phyloP scores from a whole-genome alignment of 2,888 invertebrate species.

The Habrosyne pyritoides region DNA sequence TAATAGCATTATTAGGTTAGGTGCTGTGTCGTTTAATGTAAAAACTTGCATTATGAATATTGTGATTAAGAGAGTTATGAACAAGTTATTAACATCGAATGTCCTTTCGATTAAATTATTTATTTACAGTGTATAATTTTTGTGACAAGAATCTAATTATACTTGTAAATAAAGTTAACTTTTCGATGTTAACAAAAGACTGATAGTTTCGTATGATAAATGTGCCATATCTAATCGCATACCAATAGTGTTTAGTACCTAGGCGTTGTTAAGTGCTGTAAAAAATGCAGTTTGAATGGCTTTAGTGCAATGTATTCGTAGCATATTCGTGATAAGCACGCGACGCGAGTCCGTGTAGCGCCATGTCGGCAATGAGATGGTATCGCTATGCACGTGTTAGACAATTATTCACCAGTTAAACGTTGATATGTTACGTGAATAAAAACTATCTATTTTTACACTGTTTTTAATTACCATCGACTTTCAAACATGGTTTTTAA shows the following conservation, averaged over 20 bases:
- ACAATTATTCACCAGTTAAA: constrained; percentile 33
- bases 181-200: constrained; percentile 67
- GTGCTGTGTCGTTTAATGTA: constrained; percentile 5
- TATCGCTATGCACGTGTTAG: constrained; percentile 27
- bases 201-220: constrained; percentile 74
- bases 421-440: constrained; percentile 20
- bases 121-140: background rate
- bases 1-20: constrained; percentile 23
- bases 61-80: constrained; percentile 2
- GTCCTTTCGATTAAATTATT: background rate
- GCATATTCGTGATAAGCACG: constrained; percentile 25
- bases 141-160: constrained; percentile 6
- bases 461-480: background rate
- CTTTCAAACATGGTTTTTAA: background rate
- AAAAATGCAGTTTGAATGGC: constrained; percentile 25
- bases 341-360: constrained; percentile 10
- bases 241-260: constrained; percentile 30
- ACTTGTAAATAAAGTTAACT: constrained; percentile 46
- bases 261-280: constrained; percentile 19
- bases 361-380: constrained; percentile 23
- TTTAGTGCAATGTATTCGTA: constrained; percentile 27
- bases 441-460: background rate
- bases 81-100: background rate
- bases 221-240: constrained; percentile 73
- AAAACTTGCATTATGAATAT: background rate